These are phyloP conservation scores for Clarias laeviceps DNA, from an alignment of 2,797 vertebrate genomes.

Conservation along the genomic window DNA sequence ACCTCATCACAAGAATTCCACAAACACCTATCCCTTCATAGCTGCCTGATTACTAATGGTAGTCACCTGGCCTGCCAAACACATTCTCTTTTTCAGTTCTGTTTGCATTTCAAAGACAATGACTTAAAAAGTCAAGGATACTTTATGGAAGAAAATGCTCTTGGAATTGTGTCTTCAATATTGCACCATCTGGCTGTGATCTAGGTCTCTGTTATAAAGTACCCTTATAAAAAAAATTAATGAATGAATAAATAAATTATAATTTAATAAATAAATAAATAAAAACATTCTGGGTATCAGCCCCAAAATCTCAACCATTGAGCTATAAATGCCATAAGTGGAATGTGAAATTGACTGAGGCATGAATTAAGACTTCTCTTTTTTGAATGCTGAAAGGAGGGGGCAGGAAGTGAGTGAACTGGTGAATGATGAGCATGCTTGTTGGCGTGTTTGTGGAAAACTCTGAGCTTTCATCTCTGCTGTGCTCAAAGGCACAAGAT, in stretches of 20 bases:
- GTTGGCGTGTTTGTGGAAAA: conserved; percentile 26
- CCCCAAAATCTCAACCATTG: neutral
- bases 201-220: neutral
- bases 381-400: neutral
- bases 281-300: neutral
- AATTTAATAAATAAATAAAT: no score
- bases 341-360: conserved; percentile 14
- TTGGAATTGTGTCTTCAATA: neutral
- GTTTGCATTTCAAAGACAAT: neutral
- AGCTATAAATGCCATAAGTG: neutral
- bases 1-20: neutral
- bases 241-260: no score
- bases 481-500: conserved; percentile 25
- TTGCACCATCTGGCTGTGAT: neutral
- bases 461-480: conserved; percentile 37
- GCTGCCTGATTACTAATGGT: neutral
- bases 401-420: conserved; percentile 14
- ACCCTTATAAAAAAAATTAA: neutral
- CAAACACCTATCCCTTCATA: neutral
- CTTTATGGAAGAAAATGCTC: neutral
- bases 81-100: neutral
- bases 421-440: conserved; percentile 24
- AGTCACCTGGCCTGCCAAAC: neutral
- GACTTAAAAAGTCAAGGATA: neutral
- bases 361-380: neutral